Percentiles rank a stretch among this genome's conserved stretches.
Conservation (phyloP, 92 coral and sea anemone species). For the Heteractis magnifica region DNA sequence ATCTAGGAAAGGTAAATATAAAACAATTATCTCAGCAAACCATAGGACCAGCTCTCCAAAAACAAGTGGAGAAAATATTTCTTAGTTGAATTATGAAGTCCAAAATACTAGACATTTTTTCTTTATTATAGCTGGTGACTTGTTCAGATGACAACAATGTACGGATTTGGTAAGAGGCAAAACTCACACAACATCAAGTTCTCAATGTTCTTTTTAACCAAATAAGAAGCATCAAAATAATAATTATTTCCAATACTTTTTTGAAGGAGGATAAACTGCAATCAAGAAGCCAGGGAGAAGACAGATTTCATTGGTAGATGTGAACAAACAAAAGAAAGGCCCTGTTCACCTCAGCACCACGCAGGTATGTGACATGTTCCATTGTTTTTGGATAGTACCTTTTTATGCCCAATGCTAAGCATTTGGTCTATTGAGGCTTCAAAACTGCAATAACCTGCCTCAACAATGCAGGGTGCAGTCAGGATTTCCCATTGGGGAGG, state of each 20-base stretch:
- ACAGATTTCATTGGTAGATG: constrained; percentile 48
- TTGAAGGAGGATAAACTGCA: constrained; percentile 49
- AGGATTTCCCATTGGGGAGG: no score
- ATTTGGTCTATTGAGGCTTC: no score
- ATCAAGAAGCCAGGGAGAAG: constrained; percentile 7
- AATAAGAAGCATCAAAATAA: no score
- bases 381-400: no score
- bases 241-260: not conserved
- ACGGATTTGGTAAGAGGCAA: constrained; percentile 74
- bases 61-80: no score
- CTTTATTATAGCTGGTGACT: constrained; percentile 67
- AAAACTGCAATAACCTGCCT: no score
- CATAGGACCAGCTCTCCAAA: no score
- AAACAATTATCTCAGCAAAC: not conserved
- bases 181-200: not conserved
- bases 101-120: not conserved
- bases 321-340: constrained; percentile 31
- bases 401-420: no score
- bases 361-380: not conserved
- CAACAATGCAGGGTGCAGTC: no score
- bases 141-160: constrained; percentile 96
- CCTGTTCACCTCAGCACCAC: not conserved
- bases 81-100: not conserved
- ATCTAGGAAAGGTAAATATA: constrained; percentile 79
- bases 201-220: no score